These are phyloP conservation scores for Chelmon rostratus DNA, from an alignment of 2,797 vertebrate species.

Conservation along the genomic window DNA sequence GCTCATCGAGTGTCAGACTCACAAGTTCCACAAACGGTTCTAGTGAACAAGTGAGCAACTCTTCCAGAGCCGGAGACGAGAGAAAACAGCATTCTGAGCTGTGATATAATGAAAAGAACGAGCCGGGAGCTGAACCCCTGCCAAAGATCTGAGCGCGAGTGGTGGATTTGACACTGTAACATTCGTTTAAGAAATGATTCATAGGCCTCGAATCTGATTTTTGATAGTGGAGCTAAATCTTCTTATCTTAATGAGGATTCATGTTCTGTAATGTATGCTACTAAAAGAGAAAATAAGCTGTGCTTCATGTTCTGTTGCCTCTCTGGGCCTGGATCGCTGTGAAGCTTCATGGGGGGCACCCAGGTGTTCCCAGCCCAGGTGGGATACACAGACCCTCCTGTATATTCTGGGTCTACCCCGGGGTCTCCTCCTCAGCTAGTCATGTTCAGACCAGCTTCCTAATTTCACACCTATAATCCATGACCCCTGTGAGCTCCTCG, in stretches of 20 bases:
- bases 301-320: neutral
- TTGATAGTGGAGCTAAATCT: neutral
- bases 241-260: neutral
- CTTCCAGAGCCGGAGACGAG: conserved; percentile 33
- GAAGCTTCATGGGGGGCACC: neutral
- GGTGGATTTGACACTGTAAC: conserved; percentile 8
- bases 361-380: neutral
- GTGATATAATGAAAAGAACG: conserved; percentile 58
- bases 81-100: conserved; percentile 39
- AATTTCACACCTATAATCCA: neutral
- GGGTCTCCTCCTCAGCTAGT: neutral
- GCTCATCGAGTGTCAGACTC: conserved; percentile 59
- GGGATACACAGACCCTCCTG: neutral
- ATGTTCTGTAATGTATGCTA: neutral
- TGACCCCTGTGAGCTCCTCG: neutral
- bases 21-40: conserved; percentile 48
- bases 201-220: conserved; percentile 4
- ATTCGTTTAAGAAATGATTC: conserved; percentile 1
- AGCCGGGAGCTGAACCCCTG: conserved; percentile 17
- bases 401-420: neutral
- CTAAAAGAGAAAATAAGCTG: neutral
- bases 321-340: neutral
- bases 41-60: conserved; percentile 48
- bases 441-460: conserved; percentile 3
- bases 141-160: conserved; percentile 25